A percentile compares a stretch with the other conserved stretches of the same genome.
These are phyloP conservation scores for Drosophila sp. DNA, from an alignment of 1,140 invertebrate genomes.

Conservation along the genomic window DNA sequence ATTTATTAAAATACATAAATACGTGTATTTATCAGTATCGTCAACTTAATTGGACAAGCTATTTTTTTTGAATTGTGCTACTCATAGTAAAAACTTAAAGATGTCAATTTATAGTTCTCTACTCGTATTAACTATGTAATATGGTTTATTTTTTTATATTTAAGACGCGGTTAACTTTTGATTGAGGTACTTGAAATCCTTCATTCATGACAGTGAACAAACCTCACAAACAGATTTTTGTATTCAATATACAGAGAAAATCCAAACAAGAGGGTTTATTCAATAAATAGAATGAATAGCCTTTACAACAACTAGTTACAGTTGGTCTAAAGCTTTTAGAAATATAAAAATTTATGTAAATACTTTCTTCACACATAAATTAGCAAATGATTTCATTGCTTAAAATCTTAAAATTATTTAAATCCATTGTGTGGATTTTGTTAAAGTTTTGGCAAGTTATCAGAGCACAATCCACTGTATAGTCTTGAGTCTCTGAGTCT, in stretches of 20 bases:
- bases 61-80: background rate
- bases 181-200: constrained; percentile 14
- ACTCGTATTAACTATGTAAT: background rate
- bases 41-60: constrained; percentile 1
- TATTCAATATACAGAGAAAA: background rate
- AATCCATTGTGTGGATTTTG: constrained; percentile 23
- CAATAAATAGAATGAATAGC: background rate
- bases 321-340: background rate
- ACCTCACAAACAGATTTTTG: background rate
- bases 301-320: background rate
- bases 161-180: constrained; percentile 27
- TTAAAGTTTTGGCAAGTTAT: constrained; percentile 19
- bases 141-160: background rate
- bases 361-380: background rate
- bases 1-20: constrained; percentile 8
- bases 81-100: constrained; percentile 4
- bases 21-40: constrained; percentile 1
- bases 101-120: background rate
- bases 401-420: constrained; percentile 2
- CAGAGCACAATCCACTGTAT: constrained; percentile 18
- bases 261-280: no score
- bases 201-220: background rate
- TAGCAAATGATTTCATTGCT: background rate
- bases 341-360: background rate
- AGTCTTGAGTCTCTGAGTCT: constrained; percentile 50